Evolutionary conservation across 2,113 vertebrate genomes (phyloP).

Genomic region (Ceratotherium simum): DNA sequence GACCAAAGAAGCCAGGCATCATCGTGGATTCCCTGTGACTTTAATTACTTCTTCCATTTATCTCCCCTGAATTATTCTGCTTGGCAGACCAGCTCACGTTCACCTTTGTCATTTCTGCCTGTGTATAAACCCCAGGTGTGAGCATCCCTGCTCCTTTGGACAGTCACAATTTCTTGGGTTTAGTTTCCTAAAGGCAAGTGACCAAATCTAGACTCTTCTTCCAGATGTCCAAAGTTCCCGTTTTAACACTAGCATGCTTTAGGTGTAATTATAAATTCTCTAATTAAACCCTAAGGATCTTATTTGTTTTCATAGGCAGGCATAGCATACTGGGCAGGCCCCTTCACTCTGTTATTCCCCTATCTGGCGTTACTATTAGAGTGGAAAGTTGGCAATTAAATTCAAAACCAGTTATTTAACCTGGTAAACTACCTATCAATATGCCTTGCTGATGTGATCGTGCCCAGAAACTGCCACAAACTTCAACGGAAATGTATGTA

Average conservation of each 20-base stretch:
- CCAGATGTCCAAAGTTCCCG: background rate
- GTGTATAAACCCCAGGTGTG: background rate
- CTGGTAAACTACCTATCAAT: background rate
- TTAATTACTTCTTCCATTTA: background rate
- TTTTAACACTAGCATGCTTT: background rate
- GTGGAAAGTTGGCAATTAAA: slow-evolving; percentile 56
- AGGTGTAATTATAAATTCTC: slow-evolving; percentile 7
- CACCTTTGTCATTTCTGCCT: background rate
- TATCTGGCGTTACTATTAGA: slow-evolving; percentile 37
- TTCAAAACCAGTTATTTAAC: slow-evolving; percentile 52
- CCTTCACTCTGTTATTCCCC: slow-evolving; percentile 17
- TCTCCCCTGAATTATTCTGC: background rate
- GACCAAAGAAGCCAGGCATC: background rate
- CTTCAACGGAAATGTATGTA: background rate
- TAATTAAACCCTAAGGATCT: slow-evolving; percentile 59
- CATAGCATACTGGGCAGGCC: background rate
- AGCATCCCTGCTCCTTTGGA: background rate
- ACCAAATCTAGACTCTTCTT: slow-evolving; percentile 42
- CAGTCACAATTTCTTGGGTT: background rate
- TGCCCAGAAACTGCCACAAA: background rate
- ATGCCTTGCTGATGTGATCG: background rate
- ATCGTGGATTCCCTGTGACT: background rate
- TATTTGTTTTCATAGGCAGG: slow-evolving; percentile 44
- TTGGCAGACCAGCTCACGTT: background rate
- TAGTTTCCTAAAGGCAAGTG: slow-evolving; percentile 26